Base-by-base conservation (phyloP, 1,140 invertebrate species). In the Eulimnadia texana region DNA sequence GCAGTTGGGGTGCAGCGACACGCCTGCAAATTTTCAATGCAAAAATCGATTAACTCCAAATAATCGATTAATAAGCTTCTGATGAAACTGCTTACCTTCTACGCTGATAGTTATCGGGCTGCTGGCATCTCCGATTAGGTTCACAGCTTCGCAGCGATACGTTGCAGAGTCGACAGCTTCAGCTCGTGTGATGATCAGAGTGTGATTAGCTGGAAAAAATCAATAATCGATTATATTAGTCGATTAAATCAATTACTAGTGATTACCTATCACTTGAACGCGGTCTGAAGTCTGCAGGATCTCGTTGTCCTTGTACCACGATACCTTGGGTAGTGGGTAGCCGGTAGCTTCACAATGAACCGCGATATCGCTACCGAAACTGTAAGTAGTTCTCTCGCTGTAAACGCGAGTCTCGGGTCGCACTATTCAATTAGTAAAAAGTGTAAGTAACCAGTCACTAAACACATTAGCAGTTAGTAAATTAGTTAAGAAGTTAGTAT, bases 131-230 rank as follows among this genome's bases (percentile, higher is more conserved):
- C 78, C 82, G 70, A 82, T 84, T 0, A 77, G 71, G 72, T 93
- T 92, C 33, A 73, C 69, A 2, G 87, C 90, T 66, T 84, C 80
- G 70, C 90, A 93, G 49, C 78, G 78, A 70, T 94, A 94, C 56
- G 72, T 74, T 20, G 88, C 90, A 19, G 83, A 80, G 70, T 93
- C 89, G 23, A 76, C 77, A 20, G 73, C 68, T 19, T 75, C 80
- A 3, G 83, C 79, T 60, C 80, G 73, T 10, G 71, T 70, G 57
- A 93, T 82, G 0, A 79, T 75, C 62, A 93, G 71, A 2, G 81
- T 81, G 67, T 85, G 76, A 25, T 81, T 78, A 60, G 84, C 83
- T 82, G 71, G 20, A 10, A 24, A 22, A 58, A 64, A 51, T 50
- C 22, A 60, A 63, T 57, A 60, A 58, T 28, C 27, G 27, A n/a